Base-by-base conservation (phyloP, 2,888 invertebrate genomes). In the Parelbella ahira region DNA sequence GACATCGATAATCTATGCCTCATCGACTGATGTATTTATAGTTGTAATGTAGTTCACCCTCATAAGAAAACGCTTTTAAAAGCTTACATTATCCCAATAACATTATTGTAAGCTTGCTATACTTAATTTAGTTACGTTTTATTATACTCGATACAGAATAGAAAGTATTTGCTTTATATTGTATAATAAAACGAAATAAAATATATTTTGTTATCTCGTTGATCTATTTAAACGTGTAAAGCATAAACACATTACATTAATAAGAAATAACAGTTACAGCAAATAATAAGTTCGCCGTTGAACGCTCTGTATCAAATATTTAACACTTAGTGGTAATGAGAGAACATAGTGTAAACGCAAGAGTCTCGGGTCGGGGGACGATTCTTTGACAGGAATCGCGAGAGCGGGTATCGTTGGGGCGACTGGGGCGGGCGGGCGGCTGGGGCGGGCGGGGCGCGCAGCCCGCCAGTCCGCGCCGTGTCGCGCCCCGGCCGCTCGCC, bases 401-500 rank as follows among this genome's bases (percentile, higher is more conserved):
- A 45, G 49, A 41, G 45, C 51, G 57, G 52, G 47, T 54, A 49
- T 60, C 56, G 59, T 56, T 56, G 46, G 36, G 42, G 45, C 39
- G 48, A 51, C 56, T n/a, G 65, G 57, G 62, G 54, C 59, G 56
- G 56, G 62, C 58, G 55, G 47, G 49, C 6, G 54, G 46, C 50
- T 59, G 56, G 56, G 63, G 58, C 54, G 48, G 50, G n/a, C 6
- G 53, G 47, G 53, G 54, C 57, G 55, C 51, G 52, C 59, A 45
- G 42, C 60, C 53, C 15, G 63, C 67, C 69, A 65, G 73, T 66
- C 71, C 68, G 75, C 70, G 72, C 57, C 61, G 63, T 58, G 78
- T 72, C 78, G 77, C 79, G 74, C 73, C 76, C 76, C 71, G 72
- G 69, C 70, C 68, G 64, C 66, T 66, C 66, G 75, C 68, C 58